Evolutionary conservation across 2,888 invertebrate genomes (phyloP).

Genomic region (Ctena decussata): DNA sequence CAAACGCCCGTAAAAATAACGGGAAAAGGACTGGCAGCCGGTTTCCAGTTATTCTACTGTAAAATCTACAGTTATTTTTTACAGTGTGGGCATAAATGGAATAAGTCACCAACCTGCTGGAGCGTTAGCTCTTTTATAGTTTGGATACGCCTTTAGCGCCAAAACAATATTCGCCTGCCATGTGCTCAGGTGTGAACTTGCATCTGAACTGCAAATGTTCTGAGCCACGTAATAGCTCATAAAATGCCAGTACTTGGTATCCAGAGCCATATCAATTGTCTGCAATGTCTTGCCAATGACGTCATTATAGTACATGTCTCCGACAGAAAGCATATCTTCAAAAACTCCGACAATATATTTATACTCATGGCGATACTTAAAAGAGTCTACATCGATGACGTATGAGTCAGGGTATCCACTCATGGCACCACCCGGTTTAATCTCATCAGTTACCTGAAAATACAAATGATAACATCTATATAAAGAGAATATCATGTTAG

Average conservation of each 20-base stretch:
- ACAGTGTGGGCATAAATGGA: too few species aligned
- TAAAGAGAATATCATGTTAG: too few species aligned
- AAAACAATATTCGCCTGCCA: constrained; percentile 53
- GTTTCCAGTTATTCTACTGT: too few species aligned
- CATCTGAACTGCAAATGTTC: constrained; percentile 42
- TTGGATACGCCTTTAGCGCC: constrained; percentile 50
- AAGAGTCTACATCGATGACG: constrained; percentile 56
- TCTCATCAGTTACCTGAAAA: constrained; percentile 58
- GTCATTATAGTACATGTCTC: constrained; percentile 58
- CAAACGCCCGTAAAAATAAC: too few species aligned
- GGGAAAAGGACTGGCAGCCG: too few species aligned
- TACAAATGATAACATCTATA: too few species aligned
- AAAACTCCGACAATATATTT: constrained; percentile 55
- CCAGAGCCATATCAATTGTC: constrained; percentile 58
- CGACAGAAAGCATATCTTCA: constrained; percentile 50
- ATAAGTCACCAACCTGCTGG: constrained; percentile 51
- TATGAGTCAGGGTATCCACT: constrained; percentile 54
- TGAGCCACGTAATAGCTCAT: constrained; percentile 40
- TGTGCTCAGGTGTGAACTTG: constrained; percentile 14
- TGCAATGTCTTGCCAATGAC: constrained; percentile 55
- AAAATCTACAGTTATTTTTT: too few species aligned
- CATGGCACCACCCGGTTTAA: constrained; percentile 53
- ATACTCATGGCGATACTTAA: constrained; percentile 62
- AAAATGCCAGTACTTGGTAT: constrained; percentile 56
- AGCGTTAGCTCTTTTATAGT: constrained; percentile 36